Evolutionary conservation across 2,888 invertebrate genomes (phyloP).

Genomic region (Andrena camellia): DNA sequence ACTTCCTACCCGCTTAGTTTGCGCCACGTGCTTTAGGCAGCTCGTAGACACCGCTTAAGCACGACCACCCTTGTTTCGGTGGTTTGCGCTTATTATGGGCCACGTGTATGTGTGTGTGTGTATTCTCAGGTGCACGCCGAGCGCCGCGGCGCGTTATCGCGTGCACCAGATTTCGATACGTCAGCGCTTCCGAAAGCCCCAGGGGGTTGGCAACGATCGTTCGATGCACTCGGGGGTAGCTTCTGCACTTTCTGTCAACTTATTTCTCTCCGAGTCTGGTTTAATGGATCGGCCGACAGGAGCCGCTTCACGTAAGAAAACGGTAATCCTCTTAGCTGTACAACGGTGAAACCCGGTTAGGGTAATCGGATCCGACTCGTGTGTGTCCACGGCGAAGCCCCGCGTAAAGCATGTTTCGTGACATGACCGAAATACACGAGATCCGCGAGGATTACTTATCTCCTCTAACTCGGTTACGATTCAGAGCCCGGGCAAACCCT

Average conservation of each 20-base stretch:
- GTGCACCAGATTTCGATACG: slow-evolving; percentile 17
- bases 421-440: slow-evolving; percentile 52
- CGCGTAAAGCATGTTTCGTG: slow-evolving; percentile 14
- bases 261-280: slow-evolving; percentile 7
- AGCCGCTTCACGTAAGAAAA: slow-evolving; percentile 46
- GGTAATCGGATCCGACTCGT: slow-evolving; percentile 43
- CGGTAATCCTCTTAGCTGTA: slow-evolving; percentile 49
- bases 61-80: slow-evolving; percentile 49
- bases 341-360: slow-evolving; percentile 57
- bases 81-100: slow-evolving; percentile 20
- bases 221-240: neutral
- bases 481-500: slow-evolving; percentile 42
- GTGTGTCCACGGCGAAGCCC: slow-evolving; percentile 25
- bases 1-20: slow-evolving; percentile 68
- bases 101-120: neutral
- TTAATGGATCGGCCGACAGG: slow-evolving; percentile 24
- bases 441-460: slow-evolving; percentile 36
- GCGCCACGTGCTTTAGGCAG: slow-evolving; percentile 68
- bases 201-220: neutral
- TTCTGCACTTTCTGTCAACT: neutral
- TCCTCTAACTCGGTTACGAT: slow-evolving; percentile 31
- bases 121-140: neutral
- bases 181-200: slow-evolving; percentile 8
- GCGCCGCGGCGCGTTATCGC: slow-evolving; percentile 29
- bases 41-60: slow-evolving; percentile 66